Conservation (phyloP, 2,113 vertebrate genomes). For the Thomomys bottae region DNA sequence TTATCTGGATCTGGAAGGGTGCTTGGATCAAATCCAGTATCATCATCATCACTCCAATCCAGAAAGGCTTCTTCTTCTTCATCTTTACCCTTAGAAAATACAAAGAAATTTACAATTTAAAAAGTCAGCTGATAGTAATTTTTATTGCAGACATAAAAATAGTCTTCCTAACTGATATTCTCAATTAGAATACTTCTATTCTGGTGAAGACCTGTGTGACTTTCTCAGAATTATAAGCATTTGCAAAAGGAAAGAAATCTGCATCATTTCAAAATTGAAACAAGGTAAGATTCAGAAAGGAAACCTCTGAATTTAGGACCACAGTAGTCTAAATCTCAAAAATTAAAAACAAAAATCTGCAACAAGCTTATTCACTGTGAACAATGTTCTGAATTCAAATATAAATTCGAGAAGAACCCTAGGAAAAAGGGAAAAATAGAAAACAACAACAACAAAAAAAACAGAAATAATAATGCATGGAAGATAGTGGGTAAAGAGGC, state of each 20-base stretch:
- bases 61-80: conserved; percentile 89
- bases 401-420: not conserved
- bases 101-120: not conserved
- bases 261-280: conserved; percentile 29
- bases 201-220: not conserved
- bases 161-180: not conserved
- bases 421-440: not conserved
- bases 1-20: conserved; percentile 92
- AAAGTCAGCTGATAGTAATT: conserved; percentile 5
- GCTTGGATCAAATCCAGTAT: conserved; percentile 89
- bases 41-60: conserved; percentile 85
- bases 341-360: not conserved
- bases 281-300: conserved; percentile 32
- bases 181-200: conserved; percentile 40
- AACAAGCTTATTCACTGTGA: not conserved
- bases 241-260: conserved; percentile 28
- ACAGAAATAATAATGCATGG: not conserved
- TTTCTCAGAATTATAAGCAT: conserved; percentile 37
- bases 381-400: conserved; percentile 15
- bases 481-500: not conserved
- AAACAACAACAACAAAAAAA: not conserved
- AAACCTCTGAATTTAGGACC: conserved; percentile 42
- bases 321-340: conserved; percentile 27
- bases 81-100: conserved; percentile 82
- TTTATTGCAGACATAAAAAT: conserved; percentile 24